Evolutionary conservation across 2,113 vertebrate species (phyloP).

Genomic region (Epinephelus fuscoguttatus): DNA sequence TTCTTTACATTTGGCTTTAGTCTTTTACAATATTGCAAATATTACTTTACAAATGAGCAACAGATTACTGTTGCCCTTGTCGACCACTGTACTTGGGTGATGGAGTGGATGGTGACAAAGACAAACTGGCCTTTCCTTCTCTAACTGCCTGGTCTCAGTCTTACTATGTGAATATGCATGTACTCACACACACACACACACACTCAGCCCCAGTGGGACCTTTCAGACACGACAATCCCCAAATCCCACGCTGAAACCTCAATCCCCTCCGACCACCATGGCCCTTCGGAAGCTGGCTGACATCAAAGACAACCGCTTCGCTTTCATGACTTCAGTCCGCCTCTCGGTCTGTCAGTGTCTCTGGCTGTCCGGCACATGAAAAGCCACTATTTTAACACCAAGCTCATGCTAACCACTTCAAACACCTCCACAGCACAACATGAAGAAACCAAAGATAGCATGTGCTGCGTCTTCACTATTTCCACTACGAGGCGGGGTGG

Average conservation of each 20-base stretch:
- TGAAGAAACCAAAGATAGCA: conserved; percentile 11
- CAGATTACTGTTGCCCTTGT: no score
- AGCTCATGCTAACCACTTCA: conserved; percentile 7
- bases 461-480: conserved; percentile 4
- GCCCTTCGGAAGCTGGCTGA: conserved; percentile 39
- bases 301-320: conserved; percentile 64
- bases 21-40: no score
- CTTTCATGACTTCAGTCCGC: conserved; percentile 71
- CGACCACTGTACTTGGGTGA: no score
- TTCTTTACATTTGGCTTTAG: no score
- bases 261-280: conserved; percentile 52
- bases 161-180: conserved; percentile 45
- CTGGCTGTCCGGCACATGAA: conserved; percentile 48
- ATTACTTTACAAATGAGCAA: no score
- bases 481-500: conserved; percentile 12
- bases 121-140: conserved; percentile 49
- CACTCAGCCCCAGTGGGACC: conserved; percentile 29
- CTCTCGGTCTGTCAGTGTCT: conserved; percentile 48
- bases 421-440: conserved; percentile 32
- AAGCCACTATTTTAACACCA: conserved; percentile 42
- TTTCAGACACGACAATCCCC: conserved; percentile 63
- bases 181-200: neutral
- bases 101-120: no score
- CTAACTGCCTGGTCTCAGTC: conserved; percentile 43
- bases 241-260: conserved; percentile 66